Evolutionary conservation across 2,888 invertebrate species (phyloP).

Genomic region (Cryptocheilus praepositus): DNA sequence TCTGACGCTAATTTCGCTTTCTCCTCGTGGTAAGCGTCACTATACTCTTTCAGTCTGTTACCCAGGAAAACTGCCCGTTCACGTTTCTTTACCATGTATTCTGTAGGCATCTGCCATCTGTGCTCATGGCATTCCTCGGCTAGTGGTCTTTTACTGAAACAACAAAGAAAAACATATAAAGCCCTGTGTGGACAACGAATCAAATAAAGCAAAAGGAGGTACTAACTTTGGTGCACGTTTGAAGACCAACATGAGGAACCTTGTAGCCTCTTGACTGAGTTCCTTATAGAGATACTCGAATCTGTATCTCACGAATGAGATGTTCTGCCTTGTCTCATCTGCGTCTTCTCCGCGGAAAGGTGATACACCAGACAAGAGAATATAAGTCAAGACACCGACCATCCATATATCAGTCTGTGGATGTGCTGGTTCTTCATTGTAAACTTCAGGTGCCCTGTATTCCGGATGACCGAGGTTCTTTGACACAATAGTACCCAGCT

Average conservation of each 20-base stretch:
- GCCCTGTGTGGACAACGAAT: not conserved
- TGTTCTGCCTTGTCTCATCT: constrained; percentile 92
- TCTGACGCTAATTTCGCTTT: constrained; percentile 80
- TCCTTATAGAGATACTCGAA: constrained; percentile 96
- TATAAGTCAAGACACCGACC: constrained; percentile 92
- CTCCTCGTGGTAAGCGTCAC: constrained; percentile 85
- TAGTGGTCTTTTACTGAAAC: constrained; percentile 90
- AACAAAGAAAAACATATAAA: too few relatives aligned
- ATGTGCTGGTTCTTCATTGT: constrained; percentile 90
- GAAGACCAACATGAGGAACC: constrained; percentile 96
- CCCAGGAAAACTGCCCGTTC: constrained; percentile 92
- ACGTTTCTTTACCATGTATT: constrained; percentile 94
- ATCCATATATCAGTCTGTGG: constrained; percentile 98
- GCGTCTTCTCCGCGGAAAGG: constrained; percentile 91
- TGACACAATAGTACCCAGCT: constrained; percentile 84
- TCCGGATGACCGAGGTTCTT: constrained; percentile 83
- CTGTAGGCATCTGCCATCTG: constrained; percentile 94
- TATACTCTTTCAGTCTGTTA: constrained; percentile 88
- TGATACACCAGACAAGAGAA: constrained; percentile 93
- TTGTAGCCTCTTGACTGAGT: constrained; percentile 92
- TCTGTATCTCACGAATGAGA: constrained; percentile 92
- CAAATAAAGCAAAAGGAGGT: not conserved
- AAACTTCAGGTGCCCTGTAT: constrained; percentile 91
- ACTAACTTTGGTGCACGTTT: constrained; percentile 92
- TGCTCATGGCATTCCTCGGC: constrained; percentile 97